Percentiles rank a stretch among this genome's conserved stretches.
Conservation (phyloP, 1,140 invertebrate species). For the Scaptomyza graminum region DNA sequence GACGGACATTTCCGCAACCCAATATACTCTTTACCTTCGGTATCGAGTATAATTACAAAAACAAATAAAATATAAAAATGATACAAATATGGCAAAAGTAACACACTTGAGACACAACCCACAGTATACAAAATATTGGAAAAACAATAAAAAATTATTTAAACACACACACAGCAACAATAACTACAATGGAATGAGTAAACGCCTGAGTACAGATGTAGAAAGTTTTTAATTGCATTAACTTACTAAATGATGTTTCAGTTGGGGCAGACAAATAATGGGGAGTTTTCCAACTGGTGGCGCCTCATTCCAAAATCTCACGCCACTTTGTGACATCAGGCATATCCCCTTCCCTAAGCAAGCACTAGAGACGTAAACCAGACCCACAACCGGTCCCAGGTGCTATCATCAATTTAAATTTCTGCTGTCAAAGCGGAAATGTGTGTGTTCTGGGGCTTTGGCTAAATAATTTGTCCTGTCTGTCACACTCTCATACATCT, state of each 20-base stretch:
- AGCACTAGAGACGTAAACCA: background rate
- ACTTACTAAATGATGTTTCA: slow-evolving; percentile 78
- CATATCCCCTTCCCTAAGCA: background rate
- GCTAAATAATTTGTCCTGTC: slow-evolving; percentile 76
- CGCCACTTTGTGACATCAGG: slow-evolving; percentile 54
- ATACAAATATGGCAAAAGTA: too few relatives aligned
- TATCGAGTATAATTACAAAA: too few relatives aligned
- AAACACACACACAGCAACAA: background rate
- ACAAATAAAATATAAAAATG: too few relatives aligned
- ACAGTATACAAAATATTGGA: slow-evolving; percentile 3
- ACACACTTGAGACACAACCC: slow-evolving; percentile 7
- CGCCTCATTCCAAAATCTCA: slow-evolving; percentile 40
- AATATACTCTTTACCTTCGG: too few relatives aligned
- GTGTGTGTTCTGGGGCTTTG: slow-evolving; percentile 19
- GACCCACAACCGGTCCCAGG: background rate
- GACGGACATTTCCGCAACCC: too few relatives aligned
- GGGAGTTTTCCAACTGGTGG: slow-evolving; percentile 34
- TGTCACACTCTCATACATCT: slow-evolving; percentile 78
- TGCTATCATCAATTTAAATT: slow-evolving; percentile 70
- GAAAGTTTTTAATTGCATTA: slow-evolving; percentile 77
- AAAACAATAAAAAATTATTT: slow-evolving; percentile 18
- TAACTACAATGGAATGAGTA: slow-evolving; percentile 26
- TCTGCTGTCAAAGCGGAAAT: slow-evolving; percentile 66
- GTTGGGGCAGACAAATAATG: slow-evolving; percentile 63
- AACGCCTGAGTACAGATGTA: slow-evolving; percentile 61